Evolutionary conservation across 2,797 vertebrate species (phyloP), one percentile per base, ranked within the genome.

Genomic region (Nannoperca obscura): DNA sequence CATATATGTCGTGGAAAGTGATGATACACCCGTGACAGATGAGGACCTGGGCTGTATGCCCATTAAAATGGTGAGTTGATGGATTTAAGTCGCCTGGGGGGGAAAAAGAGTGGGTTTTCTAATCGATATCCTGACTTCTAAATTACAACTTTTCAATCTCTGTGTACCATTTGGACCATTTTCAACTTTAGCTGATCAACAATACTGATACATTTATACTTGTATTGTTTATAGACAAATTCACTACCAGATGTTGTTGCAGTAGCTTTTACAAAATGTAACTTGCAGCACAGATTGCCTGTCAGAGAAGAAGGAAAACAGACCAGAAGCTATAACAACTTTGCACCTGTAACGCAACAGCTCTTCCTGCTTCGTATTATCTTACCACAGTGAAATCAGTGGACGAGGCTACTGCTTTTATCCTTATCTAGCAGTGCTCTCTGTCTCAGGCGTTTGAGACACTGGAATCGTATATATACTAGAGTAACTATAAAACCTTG

Each of bases 1-100:
- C 64, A 98, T 99, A 86, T 99, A 99, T 24, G 98, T 99, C 54
- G 97, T 99, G 95, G 98, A 99, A 93, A 96, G 96, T 1, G 98
- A 99, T 1, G 97, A 97, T 53, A 96, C 95, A 6, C 97, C 97
- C 0, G 96, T 99, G 91, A 95, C 96, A 5, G 98, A 99, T 1
- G 94, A 86, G 0, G 98, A 99, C 84, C 96, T 99, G 88, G 94
- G 90, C 86, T 93, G 93, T 0, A 92, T 95, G 34, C 98, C 98
- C 72, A 97, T 99, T 91, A 99, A 99, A 94, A 99, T 99, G 98
- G 98, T 99, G 88, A 95, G 97, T 81, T 46, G 42, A n/a, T 40
- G 2, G 30, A 42, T 4, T 6, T 24, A 19, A 17, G 24, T 42
- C 10, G 0, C 17, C 9, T 53, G 12, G 36, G 24, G 24, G 24